A percentile compares a stretch with the other conserved stretches of the same genome.
Evolutionary conservation across 1,140 invertebrate genomes (phyloP).

Genomic region (Andrena cerasifolii): DNA sequence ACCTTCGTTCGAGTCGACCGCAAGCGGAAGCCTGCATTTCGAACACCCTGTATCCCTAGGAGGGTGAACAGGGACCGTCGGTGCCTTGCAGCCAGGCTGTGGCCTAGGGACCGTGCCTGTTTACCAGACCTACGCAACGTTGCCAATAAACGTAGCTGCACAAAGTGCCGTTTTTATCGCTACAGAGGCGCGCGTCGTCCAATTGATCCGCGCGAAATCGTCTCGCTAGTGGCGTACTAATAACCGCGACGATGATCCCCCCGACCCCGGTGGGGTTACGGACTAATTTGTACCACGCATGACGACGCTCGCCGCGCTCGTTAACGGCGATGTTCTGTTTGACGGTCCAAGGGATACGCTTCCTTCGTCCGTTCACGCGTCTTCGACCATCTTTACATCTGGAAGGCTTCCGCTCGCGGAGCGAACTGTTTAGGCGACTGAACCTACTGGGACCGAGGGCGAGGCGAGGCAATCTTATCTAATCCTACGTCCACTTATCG

Average conservation of each 20-base stretch:
- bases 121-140: slow-evolving; percentile 38
- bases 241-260: slow-evolving; percentile 47
- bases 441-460: not conserved
- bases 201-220: slow-evolving; percentile 44
- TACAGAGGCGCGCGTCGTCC: not conserved
- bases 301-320: slow-evolving; percentile 22
- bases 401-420: slow-evolving; percentile 28
- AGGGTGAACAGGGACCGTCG: slow-evolving; percentile 4
- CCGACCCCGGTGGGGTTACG: slow-evolving; percentile 27
- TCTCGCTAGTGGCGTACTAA: slow-evolving; percentile 37
- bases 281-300: slow-evolving; percentile 38
- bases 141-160: slow-evolving; percentile 45
- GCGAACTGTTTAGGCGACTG: not conserved
- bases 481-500: too few relatives aligned
- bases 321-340: slow-evolving; percentile 20
- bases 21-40: not conserved
- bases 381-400: slow-evolving; percentile 26
- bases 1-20: not conserved
- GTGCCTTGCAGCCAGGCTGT: not conserved
- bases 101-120: slow-evolving; percentile 24
- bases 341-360: not conserved
- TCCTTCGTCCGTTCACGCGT: slow-evolving; percentile 10
- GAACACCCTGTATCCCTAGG: slow-evolving; percentile 8
- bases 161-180: slow-evolving; percentile 32
- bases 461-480: not conserved